These are phyloP conservation scores for Conus canariensis DNA, from an alignment of 2,888 invertebrate species.

Conservation along the genomic window DNA sequence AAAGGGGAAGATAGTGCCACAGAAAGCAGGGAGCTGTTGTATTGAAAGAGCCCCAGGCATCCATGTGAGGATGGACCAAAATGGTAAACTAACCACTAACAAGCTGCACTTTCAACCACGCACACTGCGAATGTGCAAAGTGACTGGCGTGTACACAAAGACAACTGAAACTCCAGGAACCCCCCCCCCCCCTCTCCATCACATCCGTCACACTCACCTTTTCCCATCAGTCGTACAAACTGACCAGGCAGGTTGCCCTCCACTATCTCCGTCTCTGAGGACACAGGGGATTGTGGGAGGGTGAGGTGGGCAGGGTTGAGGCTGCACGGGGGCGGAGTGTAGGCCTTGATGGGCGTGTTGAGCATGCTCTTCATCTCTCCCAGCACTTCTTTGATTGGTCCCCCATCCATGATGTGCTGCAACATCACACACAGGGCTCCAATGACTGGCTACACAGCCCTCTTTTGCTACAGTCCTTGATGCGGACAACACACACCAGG, in stretches of 20 bases:
- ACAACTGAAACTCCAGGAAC: no score
- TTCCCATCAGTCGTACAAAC: constrained; percentile 90
- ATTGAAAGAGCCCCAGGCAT: no score
- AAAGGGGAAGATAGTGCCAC: no score
- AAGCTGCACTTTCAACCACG: no score
- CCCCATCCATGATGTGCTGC: constrained; percentile 72
- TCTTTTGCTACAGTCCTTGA: no score
- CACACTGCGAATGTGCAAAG: no score
- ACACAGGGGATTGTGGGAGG: constrained; percentile 47
- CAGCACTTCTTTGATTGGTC: constrained; percentile 81
- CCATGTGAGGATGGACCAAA: no score
- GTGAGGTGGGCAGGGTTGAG: constrained; percentile 36
- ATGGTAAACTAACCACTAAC: no score
- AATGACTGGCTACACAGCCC: no score
- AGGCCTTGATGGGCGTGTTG: constrained; percentile 87
- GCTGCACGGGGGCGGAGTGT: constrained; percentile 47
- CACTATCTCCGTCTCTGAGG: constrained; percentile 63
- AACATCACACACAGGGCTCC: neutral
- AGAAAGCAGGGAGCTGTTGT: no score
- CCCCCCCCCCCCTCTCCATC: neutral
- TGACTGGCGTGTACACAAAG: no score
- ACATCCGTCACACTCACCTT: constrained; percentile 82
- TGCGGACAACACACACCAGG: no score
- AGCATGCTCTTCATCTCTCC: constrained; percentile 89
- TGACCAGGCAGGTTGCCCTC: constrained; percentile 87